These are phyloP conservation scores for Chloropsis hardwickii DNA, from an alignment of 2,113 vertebrate genomes.

Conservation along the genomic window DNA sequence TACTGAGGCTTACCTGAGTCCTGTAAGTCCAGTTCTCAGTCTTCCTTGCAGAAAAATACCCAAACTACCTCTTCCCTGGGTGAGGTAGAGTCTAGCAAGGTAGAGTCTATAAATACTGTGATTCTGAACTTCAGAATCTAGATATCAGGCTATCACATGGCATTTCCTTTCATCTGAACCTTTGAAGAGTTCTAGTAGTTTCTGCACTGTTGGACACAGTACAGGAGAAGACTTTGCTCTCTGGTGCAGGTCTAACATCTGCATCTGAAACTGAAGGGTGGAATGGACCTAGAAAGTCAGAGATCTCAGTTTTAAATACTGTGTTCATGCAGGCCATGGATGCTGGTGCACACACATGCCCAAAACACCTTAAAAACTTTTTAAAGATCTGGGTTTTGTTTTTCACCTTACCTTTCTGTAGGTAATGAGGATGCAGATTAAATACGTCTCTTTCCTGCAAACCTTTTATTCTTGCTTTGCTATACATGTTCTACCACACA, in stretches of 20 bases:
- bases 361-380: background rate
- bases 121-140: background rate
- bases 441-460: background rate
- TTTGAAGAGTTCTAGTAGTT: background rate
- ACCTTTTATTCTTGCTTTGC: background rate
- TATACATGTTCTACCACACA: background rate
- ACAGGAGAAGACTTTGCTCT: background rate
- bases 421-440: background rate
- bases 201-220: background rate
- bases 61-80: too few species aligned
- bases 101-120: background rate
- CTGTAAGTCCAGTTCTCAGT: background rate
- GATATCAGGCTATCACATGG: background rate
- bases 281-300: background rate
- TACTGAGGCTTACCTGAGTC: background rate
- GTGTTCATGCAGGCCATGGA: background rate
- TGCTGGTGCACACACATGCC: background rate
- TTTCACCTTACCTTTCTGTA: background rate
- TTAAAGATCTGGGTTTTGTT: background rate
- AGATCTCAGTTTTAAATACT: background rate
- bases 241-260: rapidly evolving
- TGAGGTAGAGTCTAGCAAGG: background rate
- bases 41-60: background rate
- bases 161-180: background rate
- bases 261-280: background rate